These are phyloP conservation scores for Synergus japonicus DNA, from an alignment of 2,888 invertebrate genomes.

Conservation along the genomic window DNA sequence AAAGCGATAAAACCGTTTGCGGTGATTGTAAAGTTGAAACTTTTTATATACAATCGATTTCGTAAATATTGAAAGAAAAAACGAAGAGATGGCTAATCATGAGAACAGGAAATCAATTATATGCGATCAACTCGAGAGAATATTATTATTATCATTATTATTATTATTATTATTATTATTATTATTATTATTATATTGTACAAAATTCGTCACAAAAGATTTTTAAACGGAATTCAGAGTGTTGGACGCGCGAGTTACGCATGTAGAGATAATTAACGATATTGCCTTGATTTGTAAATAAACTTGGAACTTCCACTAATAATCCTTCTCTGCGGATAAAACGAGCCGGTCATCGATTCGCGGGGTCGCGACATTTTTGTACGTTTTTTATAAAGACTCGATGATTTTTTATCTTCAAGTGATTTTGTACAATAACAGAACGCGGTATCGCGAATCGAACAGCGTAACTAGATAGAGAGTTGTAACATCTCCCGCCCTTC, in stretches of 20 bases:
- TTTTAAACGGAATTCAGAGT: constrained; percentile 63
- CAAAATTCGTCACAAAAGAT: constrained; percentile 61
- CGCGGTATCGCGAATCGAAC: constrained; percentile 55
- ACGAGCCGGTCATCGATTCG: constrained; percentile 55
- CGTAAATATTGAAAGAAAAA: constrained; percentile 49
- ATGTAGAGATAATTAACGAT: constrained; percentile 69
- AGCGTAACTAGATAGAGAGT: constrained; percentile 52
- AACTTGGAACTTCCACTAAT: constrained; percentile 72
- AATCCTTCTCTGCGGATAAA: constrained; percentile 60
- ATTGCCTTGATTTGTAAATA: constrained; percentile 78
- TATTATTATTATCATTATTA: constrained; percentile 35
- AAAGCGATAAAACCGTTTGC: constrained; percentile 53
- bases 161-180: constrained; percentile 47
- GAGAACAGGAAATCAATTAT: constrained; percentile 41
- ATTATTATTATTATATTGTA: constrained; percentile 58
- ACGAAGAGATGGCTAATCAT: constrained; percentile 42
- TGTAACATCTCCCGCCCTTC: constrained; percentile 70
- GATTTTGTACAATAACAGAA: constrained; percentile 65
- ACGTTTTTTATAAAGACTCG: constrained; percentile 63
- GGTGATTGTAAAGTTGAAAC: constrained; percentile 55
- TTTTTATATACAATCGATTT: constrained; percentile 66
- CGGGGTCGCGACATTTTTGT: constrained; percentile 59
- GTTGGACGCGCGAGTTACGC: constrained; percentile 61
- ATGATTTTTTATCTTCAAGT: constrained; percentile 64
- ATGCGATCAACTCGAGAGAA: constrained; percentile 43